A percentile compares a stretch with the other conserved stretches of the same genome.
These are phyloP conservation scores for Ctenopoma kingsleyae DNA, from an alignment of 2,797 vertebrate genomes.

Conservation along the genomic window DNA sequence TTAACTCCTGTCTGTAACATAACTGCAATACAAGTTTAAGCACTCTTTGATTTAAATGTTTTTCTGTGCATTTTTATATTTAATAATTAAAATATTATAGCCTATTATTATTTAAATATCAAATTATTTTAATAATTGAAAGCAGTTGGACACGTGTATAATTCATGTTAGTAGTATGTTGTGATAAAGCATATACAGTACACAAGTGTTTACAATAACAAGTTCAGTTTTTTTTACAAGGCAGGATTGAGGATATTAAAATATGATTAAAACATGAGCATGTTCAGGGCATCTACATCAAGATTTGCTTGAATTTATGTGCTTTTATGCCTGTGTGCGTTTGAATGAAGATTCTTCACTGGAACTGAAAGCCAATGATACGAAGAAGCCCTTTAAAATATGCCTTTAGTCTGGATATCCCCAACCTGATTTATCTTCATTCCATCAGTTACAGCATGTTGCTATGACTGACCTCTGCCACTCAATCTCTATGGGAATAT, in stretches of 20 bases:
- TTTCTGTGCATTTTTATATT: neutral
- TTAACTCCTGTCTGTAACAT: no score
- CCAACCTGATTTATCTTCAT: constrained; percentile 2
- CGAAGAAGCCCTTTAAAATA: neutral
- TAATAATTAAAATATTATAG: neutral
- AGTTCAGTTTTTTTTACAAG: no score
- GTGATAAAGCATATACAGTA: no score
- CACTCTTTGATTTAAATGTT: neutral
- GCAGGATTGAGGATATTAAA: no score
- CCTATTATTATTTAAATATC: neutral
- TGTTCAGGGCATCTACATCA: neutral
- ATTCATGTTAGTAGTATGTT: no score
- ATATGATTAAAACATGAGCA: no score
- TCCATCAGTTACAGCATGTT: constrained; percentile 2
- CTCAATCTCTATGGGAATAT: neutral
- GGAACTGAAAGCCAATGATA: neutral
- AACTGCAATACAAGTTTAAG: no score
- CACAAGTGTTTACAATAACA: no score
- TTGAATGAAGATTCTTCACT: neutral
- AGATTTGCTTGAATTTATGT: neutral
- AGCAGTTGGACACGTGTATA: neutral
- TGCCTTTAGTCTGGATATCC: neutral
- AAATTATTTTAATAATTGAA: neutral
- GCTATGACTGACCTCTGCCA: neutral
- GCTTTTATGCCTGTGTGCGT: neutral